Base-by-base conservation (phyloP, 1,140 invertebrate species). In the Diorhabda carinulata region DNA sequence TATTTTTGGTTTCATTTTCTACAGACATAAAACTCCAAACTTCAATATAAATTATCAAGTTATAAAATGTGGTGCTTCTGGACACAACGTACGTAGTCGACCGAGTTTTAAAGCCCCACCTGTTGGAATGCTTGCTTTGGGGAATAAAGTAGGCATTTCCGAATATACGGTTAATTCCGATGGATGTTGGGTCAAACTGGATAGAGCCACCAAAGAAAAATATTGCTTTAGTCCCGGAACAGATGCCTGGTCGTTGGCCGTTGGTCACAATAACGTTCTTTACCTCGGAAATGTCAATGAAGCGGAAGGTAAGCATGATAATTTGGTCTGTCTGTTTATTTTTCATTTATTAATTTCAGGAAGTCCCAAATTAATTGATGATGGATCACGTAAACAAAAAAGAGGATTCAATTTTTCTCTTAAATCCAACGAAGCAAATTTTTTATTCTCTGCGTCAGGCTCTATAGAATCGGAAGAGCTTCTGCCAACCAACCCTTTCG, bases 31-130 rank as follows among this genome's bases (percentile, higher is more conserved):
- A 71, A 67, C 66, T 3, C 42, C 65, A 52, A 61, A 64, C 41
- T 40, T 57, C 7, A 60, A 42, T 42, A 60, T 67, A 10, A 67
- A 67, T 10, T 67, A 78, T 59, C 72, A 78, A 65, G 91, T 94
- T 3, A 86, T 93, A 0, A 91, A 91, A 74, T 93, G 92, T 81
- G 92, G 92, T 3, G 89, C 90, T 47, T 92, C 90, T 40, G 92
- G 92, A 7, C 92, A 94, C 79, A 93, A 94, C 77, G 88, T 95
- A 66, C 82, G 92, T 47, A 87, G 86, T 70, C 82, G 85, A 69
- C 91, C 92, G 2, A 91, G 84, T 76, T 80, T 93, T n/a, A 89
- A 90, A 79, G 90, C 91, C 3, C 83, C 88, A 3, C 87, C 90
- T 8, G 87, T 94, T 61, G 92, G 91, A 8, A 92, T 91, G 86